These are phyloP conservation scores for Heterodera schachtii DNA, from an alignment of 1,140 invertebrate species.

Conservation along the genomic window DNA sequence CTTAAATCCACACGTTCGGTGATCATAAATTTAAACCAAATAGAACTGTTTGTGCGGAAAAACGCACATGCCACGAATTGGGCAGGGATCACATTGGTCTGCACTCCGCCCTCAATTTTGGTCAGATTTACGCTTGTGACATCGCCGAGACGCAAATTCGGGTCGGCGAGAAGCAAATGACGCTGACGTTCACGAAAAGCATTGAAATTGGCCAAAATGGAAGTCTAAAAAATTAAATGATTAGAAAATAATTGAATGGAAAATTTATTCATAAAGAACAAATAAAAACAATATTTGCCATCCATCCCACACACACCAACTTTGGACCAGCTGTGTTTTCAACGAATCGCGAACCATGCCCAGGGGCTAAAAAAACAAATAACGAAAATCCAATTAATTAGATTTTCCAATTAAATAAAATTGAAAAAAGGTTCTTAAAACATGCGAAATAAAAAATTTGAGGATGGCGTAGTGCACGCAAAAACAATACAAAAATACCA, in stretches of 20 bases:
- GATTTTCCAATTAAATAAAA: too few species aligned
- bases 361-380: constrained; percentile 70
- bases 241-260: too few species aligned
- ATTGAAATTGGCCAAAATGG: constrained; percentile 78
- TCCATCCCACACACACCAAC: constrained; percentile 67
- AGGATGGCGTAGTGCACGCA: too few species aligned
- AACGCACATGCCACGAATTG: constrained; percentile 71
- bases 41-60: not conserved
- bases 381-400: too few species aligned
- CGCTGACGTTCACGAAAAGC: constrained; percentile 75
- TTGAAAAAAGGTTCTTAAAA: too few species aligned
- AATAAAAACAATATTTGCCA: too few species aligned
- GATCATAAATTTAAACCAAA: too few species aligned
- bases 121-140: constrained; percentile 87
- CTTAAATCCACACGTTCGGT: too few species aligned
- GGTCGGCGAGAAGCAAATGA: constrained; percentile 72
- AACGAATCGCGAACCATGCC: constrained; percentile 83
- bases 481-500: not conserved
- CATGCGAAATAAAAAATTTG: too few species aligned
- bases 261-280: too few species aligned
- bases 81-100: constrained; percentile 85
- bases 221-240: constrained; percentile 64
- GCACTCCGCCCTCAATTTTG: constrained; percentile 80
- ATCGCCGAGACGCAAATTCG: constrained; percentile 76
- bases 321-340: constrained; percentile 83